Evolutionary conservation across 2,113 vertebrate genomes (phyloP), one percentile per base, ranked within the genome.

Genomic region (Myxocyprinus asiaticus): DNA sequence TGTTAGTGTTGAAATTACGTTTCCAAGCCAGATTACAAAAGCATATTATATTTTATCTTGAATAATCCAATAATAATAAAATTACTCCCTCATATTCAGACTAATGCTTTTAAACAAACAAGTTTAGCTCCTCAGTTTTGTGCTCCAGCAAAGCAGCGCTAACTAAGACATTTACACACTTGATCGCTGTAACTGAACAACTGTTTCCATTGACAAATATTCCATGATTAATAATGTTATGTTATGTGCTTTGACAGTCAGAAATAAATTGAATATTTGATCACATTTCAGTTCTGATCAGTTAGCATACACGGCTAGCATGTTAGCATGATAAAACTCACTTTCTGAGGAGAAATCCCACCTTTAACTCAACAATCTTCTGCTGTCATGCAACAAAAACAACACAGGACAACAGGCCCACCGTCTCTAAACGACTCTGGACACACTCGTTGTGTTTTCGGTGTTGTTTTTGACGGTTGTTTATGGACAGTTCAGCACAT

Each of bases 301-400:
- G 47, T 65, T 76, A 43, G 61, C 73, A 9, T 2, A 33, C 44
- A 14, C 61, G 17, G 47, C 59, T 76, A 76, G 14, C 73, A 17
- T 17, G 48, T n/a, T 76, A 76, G 73, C 73, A 44, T 55, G 48
- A 65, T 33, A 10, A 63, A 76, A 76, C 73, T 76, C 73, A 76
- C 73, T 76, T 76, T 76, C 73, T 65, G 62, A 65, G 48, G 59
- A 51, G 17, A 65, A 76, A 65, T 64, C 47, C 73, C 48, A n/a
- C 4, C 14, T 42, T 10, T 9, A 6, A 14, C 22, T 53, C 47
- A 43, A 33, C 22, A 1, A 55, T 7, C 48, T 76, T 42, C 50
- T 15, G 12, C 11, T 51, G 73, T 44, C 73, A 76, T 76, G 17
- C 11, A 76, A 64, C 48, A 65, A 53, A 65, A 10, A 17, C 44